Evolutionary conservation across 2,888 invertebrate species (phyloP), one percentile per base, ranked within the genome.

Genomic region (Biston betularia): DNA sequence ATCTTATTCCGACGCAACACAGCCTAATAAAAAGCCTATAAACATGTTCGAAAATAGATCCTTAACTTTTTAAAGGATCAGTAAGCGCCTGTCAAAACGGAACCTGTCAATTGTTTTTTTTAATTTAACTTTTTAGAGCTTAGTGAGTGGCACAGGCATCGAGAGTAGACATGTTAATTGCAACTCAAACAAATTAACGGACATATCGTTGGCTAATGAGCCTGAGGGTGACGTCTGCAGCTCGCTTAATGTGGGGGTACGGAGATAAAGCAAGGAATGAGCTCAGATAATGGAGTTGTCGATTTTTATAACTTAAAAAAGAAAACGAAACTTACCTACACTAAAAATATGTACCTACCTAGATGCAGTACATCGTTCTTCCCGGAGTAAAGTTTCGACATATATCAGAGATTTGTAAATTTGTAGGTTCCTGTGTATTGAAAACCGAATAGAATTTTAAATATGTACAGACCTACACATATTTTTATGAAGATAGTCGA

Each of bases 141-240:
- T 69, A 74, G 77, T 80, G 81, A 78, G 78, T 81, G 84, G 77
- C 66, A 49, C 66, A 62, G 52, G 53, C 86, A 79, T 88, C 83
- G 86, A 83, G 61, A 79, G 86, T 82, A 80, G 90, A 88, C 88
- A 88, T 81, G 88, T 89, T 92, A 90, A 92, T 92, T 91, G 88
- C 89, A 89, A 87, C 83, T 89, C 88, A 90, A 90, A 92, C 88
- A 90, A 89, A 89, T 89, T 88, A 90, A 89, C 86, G 83, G 85
- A 85, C 82, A 80, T 89, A 91, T 90, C 87, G 85, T 76, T 85
- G 77, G 86, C 87, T 90, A 90, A 91, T 90, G 89, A 90, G 87
- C 74, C 78, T 59, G 52, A 78, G 74, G 75, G 79, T 81, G 79
- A 72, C 72, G 67, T 72, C 62, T 71, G 69, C 62, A 67, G 59